Evolutionary conservation across 2,797 vertebrate species (phyloP), one percentile per base, ranked within the genome.

Genomic region (Austrolebias charrua): DNA sequence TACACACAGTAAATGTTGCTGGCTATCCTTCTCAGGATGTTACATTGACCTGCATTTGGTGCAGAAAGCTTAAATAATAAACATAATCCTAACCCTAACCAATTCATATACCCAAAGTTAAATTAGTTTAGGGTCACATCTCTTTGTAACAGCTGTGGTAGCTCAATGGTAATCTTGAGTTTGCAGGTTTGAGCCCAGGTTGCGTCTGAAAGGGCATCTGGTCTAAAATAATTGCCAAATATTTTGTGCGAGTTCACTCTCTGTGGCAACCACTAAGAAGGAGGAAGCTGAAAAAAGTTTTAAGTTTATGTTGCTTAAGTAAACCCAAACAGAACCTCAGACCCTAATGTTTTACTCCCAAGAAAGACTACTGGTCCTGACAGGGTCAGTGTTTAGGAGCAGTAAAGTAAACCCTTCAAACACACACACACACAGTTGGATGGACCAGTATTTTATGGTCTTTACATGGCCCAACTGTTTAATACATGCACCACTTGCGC

Each of bases 391-490:
- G 50, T 63, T 63, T 63, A 46, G 6, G 19, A 13, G 11, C 60
- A 35, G 49, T 46, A 24, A 53, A 54, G 28, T 16, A 16, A 11
- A 60, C 47, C 31, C 51, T 45, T 53, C 56, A 56, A 24, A 54
- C 8, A 47, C 14, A 55, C 42, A 47, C 57, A 54, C n/a, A n/a
- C 49, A 50, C 0, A 61, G 14, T 72, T 60, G 63, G 68, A 75
- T 69, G 78, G 53, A 60, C 38, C 48, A 29, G 52, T 70, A 60
- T 80, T 85, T 83, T 81, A 79, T 81, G 63, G 75, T 73, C 61
- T 75, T 55, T 61, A 68, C 51, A 78, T 78, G 81, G 70, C 67
- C 48, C 53, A 54, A 29, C 66, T 76, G 79, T 84, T 79, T 73
- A 73, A 62, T 74, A 57, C 73, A 78, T 71, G 42, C 13, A 60